phyloP scores from a whole-genome alignment of 2,113 vertebrate genomes.

The Ciconia maguari region DNA sequence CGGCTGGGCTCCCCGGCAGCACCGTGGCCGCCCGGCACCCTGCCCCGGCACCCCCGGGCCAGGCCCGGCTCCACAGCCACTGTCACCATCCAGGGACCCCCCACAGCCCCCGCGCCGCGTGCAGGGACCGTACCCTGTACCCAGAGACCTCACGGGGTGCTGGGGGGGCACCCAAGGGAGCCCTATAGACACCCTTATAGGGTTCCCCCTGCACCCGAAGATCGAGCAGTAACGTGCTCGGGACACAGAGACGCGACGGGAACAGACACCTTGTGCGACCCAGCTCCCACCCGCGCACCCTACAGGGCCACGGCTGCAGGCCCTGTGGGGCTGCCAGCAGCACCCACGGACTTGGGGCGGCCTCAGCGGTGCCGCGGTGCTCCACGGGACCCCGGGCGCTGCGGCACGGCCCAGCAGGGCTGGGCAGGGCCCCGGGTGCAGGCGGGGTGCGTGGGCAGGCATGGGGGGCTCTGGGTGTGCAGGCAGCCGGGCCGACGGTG shows the following conservation, averaged over 20 bases:
- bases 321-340: background rate
- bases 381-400: rapidly evolving
- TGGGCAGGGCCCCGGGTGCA: background rate
- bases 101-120: background rate
- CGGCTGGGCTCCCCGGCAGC: background rate
- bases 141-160: background rate
- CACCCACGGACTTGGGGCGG: background rate
- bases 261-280: background rate
- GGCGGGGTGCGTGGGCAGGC: background rate
- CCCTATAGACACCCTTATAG: background rate
- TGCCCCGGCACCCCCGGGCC: background rate
- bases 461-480: background rate
- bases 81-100: background rate
- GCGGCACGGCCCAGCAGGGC: background rate
- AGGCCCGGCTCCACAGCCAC: background rate
- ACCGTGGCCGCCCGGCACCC: background rate
- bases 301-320: background rate
- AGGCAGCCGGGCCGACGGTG: background rate
- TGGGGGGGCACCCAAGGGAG: background rate
- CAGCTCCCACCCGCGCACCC: rapidly evolving
- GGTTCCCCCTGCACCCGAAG: background rate
- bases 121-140: too few relatives aligned
- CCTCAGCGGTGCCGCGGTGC: background rate
- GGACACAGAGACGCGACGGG: background rate
- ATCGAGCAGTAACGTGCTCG: rapidly evolving